Base-by-base conservation (phyloP, 2,113 vertebrate species). In the Microtus richardsoni region DNA sequence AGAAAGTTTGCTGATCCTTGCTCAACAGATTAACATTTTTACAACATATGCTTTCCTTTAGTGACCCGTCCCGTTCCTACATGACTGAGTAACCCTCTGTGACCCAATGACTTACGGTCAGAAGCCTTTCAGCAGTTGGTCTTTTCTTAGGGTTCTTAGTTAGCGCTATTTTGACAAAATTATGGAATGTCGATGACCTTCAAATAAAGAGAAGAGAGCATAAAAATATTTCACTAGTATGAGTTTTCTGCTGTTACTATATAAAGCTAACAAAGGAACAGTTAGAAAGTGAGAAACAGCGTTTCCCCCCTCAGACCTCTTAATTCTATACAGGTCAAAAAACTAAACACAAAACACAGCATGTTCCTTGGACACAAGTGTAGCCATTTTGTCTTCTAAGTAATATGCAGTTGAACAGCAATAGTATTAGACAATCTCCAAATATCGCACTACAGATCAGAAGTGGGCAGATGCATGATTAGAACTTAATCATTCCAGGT, bases 91-190 rank as follows among this genome's bases (percentile, higher is more conserved):
- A 89, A 47, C 52, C 30, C 58, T 62, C 54, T 26, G 30, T 26
- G 86, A 73, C 93, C 84, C 79, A 97, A 58, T 78, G 92, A 97
- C 98, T 99, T 99, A 99, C 99, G 96, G 98, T 98, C 71, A 99
- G 98, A 71, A 99, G 99, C 96, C 99, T 99, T 95, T 99, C 99
- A 70, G 99, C 99, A 13, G 99, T 99, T 3, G 99, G 99, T n/a
- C 99, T 99, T 98, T 99, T 99, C 99, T 99, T 99, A 33, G 99
- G 99, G 83, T 99, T 99, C 98, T 99, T 99, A 41, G 99, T 99
- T 92, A 99, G 98, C 96, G 99, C 99, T 98, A 99, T 98, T 99
- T 99, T 99, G 92, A 99, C 98, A 98, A 99, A 99, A 98, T 99
- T 99, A 95, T 99, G 99, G 98, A 99, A 99, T 93, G 98, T 98